Evolutionary conservation across 2,113 vertebrate species (phyloP).

Genomic region (Mirounga angustirostris): DNA sequence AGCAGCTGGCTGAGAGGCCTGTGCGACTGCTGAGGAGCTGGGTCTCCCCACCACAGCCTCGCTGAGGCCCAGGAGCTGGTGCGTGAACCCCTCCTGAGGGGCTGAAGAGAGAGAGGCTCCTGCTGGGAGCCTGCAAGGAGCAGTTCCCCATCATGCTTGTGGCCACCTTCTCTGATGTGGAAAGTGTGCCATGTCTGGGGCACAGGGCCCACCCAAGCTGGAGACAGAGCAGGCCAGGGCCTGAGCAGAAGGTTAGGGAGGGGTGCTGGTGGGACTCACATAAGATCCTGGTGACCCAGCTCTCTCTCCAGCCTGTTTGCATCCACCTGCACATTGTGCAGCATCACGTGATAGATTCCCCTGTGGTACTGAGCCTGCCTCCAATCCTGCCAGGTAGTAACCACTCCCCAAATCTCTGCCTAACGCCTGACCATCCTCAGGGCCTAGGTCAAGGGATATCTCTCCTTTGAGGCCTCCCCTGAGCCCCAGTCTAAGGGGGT

Average conservation of each 20-base stretch:
- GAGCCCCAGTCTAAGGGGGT: background rate
- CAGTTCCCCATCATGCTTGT: fast-evolving
- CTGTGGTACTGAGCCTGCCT: fast-evolving
- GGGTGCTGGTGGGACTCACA: fast-evolving
- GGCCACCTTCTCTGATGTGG: background rate
- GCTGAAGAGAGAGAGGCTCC: fast-evolving
- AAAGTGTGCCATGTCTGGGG: fast-evolving
- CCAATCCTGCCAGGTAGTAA: background rate
- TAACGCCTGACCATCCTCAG: background rate
- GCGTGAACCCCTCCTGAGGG: background rate
- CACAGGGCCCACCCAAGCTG: background rate
- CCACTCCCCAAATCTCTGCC: no score
- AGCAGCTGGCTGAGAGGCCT: background rate
- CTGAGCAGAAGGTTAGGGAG: background rate
- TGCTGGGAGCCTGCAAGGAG: no score
- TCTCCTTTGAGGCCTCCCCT: background rate
- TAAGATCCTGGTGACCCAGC: background rate
- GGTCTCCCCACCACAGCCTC: background rate
- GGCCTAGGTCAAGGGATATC: background rate
- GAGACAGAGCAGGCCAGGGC: background rate
- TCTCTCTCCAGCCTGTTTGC: fast-evolving
- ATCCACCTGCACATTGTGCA: no score
- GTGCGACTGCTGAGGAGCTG: background rate
- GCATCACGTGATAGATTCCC: background rate
- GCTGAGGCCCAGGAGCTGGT: fast-evolving